Percentiles rank a stretch among this genome's conserved stretches.
Evolutionary conservation across 2,797 vertebrate genomes (phyloP).

Genomic region (Thaleichthys pacificus): DNA sequence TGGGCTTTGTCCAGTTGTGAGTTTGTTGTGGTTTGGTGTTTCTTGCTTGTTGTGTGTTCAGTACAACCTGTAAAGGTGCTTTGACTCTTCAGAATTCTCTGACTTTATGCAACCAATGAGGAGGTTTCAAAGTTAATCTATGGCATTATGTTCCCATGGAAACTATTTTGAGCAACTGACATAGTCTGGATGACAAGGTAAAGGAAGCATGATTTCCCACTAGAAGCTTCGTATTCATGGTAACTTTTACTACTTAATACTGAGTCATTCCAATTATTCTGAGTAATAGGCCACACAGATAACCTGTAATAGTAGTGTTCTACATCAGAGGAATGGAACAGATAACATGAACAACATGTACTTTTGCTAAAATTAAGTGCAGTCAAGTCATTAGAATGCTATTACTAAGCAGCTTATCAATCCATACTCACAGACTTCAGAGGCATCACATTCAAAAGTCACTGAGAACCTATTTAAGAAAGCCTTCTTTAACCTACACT

Average conservation of each 20-base stretch:
- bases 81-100: background rate
- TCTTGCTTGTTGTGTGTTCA: constrained; percentile 2
- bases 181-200: background rate
- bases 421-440: background rate
- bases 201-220: background rate
- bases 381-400: background rate
- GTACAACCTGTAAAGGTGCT: background rate
- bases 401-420: background rate
- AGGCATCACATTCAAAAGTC: background rate
- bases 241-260: too few species aligned
- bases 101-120: background rate
- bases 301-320: background rate
- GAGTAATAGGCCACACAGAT: background rate
- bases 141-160: constrained; percentile 9
- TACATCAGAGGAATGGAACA: background rate
- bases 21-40: background rate
- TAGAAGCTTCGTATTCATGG: background rate
- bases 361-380: background rate
- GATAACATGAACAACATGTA: too few species aligned
- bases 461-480: background rate
- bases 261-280: too few species aligned
- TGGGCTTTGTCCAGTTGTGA: constrained; percentile 29
- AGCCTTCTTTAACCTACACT: background rate
- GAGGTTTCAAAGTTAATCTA: background rate
- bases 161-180: background rate